Evolutionary conservation across 2,797 vertebrate species (phyloP).

Genomic region (Sorex maritimensis): DNA sequence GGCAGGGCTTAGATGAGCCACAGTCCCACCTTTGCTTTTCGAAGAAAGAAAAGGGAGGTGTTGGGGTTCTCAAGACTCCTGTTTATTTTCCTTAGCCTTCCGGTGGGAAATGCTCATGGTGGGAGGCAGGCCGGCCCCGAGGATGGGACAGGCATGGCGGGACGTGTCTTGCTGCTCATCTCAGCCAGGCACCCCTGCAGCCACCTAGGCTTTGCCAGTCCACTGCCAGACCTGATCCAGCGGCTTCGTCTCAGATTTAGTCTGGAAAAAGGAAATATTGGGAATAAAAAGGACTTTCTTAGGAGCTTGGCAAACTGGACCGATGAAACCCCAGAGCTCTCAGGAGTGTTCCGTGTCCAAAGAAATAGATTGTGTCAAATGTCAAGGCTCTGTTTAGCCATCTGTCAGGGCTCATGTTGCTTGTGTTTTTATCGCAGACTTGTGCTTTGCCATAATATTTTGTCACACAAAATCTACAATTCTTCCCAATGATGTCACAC

Average conservation of each 20-base stretch:
- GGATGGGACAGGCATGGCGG: constrained; percentile 37
- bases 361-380: no score
- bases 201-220: constrained; percentile 50
- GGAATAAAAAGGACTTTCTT: no score
- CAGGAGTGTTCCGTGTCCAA: no score
- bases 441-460: constrained; percentile 31
- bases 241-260: no score
- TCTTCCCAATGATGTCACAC: background rate
- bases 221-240: background rate
- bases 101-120: constrained; percentile 49
- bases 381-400: background rate
- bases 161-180: constrained; percentile 71
- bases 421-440: background rate
- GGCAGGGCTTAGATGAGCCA: no score
- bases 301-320: no score
- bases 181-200: constrained; percentile 61
- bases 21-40: no score
- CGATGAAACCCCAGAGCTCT: no score
- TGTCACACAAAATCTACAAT: constrained; percentile 40
- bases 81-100: constrained; percentile 44
- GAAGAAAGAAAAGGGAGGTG: constrained; percentile 33
- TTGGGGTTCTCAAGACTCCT: constrained; percentile 34
- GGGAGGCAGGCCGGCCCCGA: constrained; percentile 81
- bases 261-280: no score
- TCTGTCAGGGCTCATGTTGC: constrained; percentile 29